A percentile compares a stretch with the other conserved stretches of the same genome.
Conservation (phyloP, 2,888 invertebrate species). For the Pristionchus maxplancki region DNA sequence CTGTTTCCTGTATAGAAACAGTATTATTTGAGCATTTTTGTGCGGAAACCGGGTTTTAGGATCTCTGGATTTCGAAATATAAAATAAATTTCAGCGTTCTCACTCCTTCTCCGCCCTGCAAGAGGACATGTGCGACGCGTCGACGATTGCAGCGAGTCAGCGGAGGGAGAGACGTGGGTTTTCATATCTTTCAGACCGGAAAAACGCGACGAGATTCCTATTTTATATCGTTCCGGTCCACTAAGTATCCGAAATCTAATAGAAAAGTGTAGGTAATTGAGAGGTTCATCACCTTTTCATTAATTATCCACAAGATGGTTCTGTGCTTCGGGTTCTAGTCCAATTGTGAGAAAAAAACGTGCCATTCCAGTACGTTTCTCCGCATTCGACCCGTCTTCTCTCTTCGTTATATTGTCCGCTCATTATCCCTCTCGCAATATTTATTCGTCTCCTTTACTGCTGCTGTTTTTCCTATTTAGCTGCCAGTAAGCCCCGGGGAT, state of each 20-base stretch:
- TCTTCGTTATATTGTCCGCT: neutral
- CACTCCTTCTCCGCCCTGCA: slow-evolving; percentile 26
- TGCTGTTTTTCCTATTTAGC: neutral
- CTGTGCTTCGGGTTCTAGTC: too few relatives aligned
- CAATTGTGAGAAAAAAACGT: neutral
- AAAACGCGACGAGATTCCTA: too few relatives aligned
- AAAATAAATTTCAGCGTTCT: slow-evolving; percentile 18
- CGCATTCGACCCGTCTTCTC: neutral
- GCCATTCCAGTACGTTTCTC: neutral
- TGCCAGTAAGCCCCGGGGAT: neutral
- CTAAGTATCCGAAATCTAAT: too few relatives aligned
- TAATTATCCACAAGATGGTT: too few relatives aligned
- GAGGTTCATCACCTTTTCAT: too few relatives aligned
- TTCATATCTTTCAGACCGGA: neutral
- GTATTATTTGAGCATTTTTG: too few relatives aligned
- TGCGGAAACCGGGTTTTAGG: too few relatives aligned
- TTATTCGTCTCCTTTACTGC: slow-evolving; percentile 23
- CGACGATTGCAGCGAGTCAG: slow-evolving; percentile 26
- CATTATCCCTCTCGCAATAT: neutral
- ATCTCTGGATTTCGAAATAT: neutral
- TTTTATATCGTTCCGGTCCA: too few relatives aligned
- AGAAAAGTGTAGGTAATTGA: too few relatives aligned
- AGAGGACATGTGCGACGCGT: slow-evolving; percentile 45
- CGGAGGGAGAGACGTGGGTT: slow-evolving; percentile 31
- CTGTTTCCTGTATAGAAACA: neutral